These are phyloP conservation scores for Mallateleia sp. DNA, from an alignment of 2,888 invertebrate genomes.

Conservation along the genomic window DNA sequence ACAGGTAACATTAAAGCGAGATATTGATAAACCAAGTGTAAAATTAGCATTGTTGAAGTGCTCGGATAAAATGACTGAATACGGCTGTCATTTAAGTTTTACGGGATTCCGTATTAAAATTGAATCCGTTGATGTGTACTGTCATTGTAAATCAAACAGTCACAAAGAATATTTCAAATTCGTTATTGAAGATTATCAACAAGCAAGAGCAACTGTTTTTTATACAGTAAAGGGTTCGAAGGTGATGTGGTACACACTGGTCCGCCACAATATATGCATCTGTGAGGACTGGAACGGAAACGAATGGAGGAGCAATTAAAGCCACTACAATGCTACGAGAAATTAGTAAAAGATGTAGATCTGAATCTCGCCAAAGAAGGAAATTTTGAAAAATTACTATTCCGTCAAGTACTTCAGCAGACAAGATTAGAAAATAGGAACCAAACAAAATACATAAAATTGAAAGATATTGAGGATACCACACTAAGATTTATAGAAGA, in stretches of 20 bases:
- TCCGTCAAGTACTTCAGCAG: background rate
- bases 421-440: background rate
- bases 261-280: background rate
- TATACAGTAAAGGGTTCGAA: background rate
- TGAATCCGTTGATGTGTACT: background rate
- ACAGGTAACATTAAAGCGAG: too few relatives aligned
- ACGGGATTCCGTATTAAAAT: background rate
- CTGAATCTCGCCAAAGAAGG: background rate
- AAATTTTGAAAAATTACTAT: background rate
- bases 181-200: background rate
- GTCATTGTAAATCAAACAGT: background rate
- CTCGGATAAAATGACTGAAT: too few relatives aligned
- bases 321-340: background rate
- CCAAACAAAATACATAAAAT: background rate
- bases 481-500: too few relatives aligned
- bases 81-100: too few relatives aligned
- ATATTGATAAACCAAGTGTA: too few relatives aligned
- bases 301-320: background rate
- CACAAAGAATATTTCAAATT: background rate
- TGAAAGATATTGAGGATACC: background rate
- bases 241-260: background rate
- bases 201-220: background rate
- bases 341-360: background rate
- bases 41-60: too few relatives aligned
- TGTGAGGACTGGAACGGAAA: background rate